Evolutionary conservation across 2,888 invertebrate species (phyloP), one percentile per base, ranked within the genome.

Genomic region (Diaprepes abbreviatus): DNA sequence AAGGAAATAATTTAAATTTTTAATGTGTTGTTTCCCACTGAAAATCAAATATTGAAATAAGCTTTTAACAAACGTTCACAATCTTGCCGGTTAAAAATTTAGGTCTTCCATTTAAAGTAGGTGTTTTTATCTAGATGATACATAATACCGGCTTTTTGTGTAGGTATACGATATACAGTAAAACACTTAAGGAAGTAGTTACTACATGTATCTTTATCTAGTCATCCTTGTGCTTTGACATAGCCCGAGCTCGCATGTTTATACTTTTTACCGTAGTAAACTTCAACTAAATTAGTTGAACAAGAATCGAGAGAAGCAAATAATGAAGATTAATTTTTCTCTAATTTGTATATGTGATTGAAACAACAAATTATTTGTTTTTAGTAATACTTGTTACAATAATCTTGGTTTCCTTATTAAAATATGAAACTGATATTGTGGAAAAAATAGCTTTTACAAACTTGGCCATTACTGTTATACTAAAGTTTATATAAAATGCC

Each of bases 51-150:
- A 38, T 58, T 36, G 9, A 31, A 21, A 40, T 60, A 35, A 35
- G 54, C 55, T 55, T 59, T 59, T 52, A 59, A 66, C 43, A 66
- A 59, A 59, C 50, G 58, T 58, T 58, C 40, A 38, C 50, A 36
- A 24, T 28, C 28, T 40, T 59, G 38, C 31, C 38, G 40, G 40
- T 48, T 36, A 35, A 67, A 67, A 67, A 67, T 59, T 31, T 67
- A 55, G 67, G 67, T 67, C 48, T 59, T 67, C 60, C 55, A 55
- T 60, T 67, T 60, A 60, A 60, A 45, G 67, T 67, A 60, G 67
- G 67, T 62, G 67, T 67, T 55, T 35, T 14, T 67, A 60, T 60
- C 67, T 67, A 67, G 60, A 67, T 67, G 67, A 62, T 55, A 52
- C 60, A 62, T 43, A 60, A 60, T 55, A 48, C 55, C 64, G 55